Base-by-base conservation (phyloP, 2,797 vertebrate genomes). In the Halcyon chelicuti region DNA sequence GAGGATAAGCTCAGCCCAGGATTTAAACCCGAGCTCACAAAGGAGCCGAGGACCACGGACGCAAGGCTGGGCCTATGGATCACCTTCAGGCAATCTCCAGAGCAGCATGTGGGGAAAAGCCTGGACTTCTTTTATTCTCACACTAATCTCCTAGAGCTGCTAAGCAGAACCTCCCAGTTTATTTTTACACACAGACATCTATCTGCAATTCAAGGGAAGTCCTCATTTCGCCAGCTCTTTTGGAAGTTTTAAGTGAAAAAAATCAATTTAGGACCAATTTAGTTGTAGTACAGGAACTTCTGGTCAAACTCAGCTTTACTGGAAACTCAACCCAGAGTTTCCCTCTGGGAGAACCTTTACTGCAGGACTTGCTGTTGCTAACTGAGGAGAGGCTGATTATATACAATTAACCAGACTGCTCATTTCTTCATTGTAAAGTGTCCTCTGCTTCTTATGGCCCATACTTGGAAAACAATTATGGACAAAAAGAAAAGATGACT, bases 391-490 rank as follows among this genome's bases (percentile, higher is more conserved):
- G 35, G 71, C 12, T 96, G 95, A 97, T 97, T 96, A 96, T 86
- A 96, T 96, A 95, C 96, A 97, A 96, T 97, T 96, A 96, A 71
- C 33, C 55, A 94, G 94, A 94, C 91, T 96, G 96, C 94, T 97
- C 58, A 96, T 96, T 97, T 96, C 94, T 96, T 88, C 88, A 85
- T 93, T 94, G 90, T 88, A 82, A 78, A 90, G 81, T 2, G 44
- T 42, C 40, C 74, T 73, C 80, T 79, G 70, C 66, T 79, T 40
- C 88, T 84, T 81, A 92, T 3, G 88, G 94, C 86, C 86, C 52
- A 61, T 79, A 71, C 88, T 96, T 96, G 51, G 79, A 90, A 94
- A 95, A 96, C 86, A 90, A 93, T 94, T 96, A 91, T 12, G 93
- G 93, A 84, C 35, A 83, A 61, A 70, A 95, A 57, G 68, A 58